Conservation (phyloP, 1,140 invertebrate species). For the Hyphantria cunea region DNA sequence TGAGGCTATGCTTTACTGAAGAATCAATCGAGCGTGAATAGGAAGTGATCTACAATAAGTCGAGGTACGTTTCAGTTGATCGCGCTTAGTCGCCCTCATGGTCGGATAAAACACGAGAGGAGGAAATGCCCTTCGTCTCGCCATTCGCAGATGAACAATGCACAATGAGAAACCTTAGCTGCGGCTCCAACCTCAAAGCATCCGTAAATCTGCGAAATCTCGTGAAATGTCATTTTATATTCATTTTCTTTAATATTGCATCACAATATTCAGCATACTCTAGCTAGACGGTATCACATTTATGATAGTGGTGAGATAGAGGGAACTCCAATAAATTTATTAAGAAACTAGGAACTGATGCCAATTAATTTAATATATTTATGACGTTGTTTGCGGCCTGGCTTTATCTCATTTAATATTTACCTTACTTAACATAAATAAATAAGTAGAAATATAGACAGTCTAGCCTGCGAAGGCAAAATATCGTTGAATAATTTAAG, state of each 20-base stretch:
- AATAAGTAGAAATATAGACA: too few relatives aligned
- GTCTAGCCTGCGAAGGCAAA: too few relatives aligned
- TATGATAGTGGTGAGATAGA: too few relatives aligned
- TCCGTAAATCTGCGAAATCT: conserved; percentile 49
- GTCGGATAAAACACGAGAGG: conserved; percentile 46
- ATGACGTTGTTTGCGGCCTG: too few relatives aligned
- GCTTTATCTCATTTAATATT: too few relatives aligned
- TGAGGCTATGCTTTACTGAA: background rate
- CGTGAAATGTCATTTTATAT: conserved; percentile 12
- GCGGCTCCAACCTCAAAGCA: conserved; percentile 58
- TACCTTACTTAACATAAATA: too few relatives aligned
- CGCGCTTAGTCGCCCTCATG: conserved; percentile 43
- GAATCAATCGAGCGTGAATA: conserved; percentile 26
- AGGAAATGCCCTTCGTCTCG: conserved; percentile 69
- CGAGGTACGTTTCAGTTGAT: conserved; percentile 38
- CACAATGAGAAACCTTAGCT: conserved; percentile 67
- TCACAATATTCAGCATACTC: too few relatives aligned
- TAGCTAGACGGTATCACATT: too few relatives aligned
- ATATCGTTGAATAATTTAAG: too few relatives aligned
- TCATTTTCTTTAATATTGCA: background rate
- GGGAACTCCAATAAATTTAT: too few relatives aligned
- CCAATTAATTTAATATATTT: too few relatives aligned
- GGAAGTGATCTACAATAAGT: conserved; percentile 29
- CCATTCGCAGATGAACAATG: conserved; percentile 58
- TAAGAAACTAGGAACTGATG: too few relatives aligned